These are phyloP conservation scores for Nannoperca obscura DNA, from an alignment of 2,797 vertebrate species.

Conservation along the genomic window DNA sequence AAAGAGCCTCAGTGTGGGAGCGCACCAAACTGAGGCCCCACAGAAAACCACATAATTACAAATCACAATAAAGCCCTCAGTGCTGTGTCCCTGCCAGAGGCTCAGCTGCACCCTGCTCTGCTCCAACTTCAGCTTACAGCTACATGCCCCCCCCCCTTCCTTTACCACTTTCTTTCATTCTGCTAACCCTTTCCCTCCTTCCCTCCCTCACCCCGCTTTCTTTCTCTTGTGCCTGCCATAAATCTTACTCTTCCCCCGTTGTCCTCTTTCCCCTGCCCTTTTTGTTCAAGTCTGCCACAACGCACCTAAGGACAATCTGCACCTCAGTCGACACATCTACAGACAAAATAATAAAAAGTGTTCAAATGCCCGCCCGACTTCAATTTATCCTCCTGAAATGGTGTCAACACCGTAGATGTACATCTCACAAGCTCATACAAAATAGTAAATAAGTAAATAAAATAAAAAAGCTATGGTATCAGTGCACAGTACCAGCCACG, in stretches of 20 bases:
- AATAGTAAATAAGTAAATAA: neutral
- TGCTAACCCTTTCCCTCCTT: slow-evolving; percentile 38
- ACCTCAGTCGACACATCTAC: neutral
- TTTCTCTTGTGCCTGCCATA: slow-evolving; percentile 32
- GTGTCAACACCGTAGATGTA: neutral
- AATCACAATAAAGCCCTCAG: slow-evolving; percentile 87
- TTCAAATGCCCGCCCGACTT: neutral
- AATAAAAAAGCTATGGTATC: neutral
- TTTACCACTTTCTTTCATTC: slow-evolving; percentile 47
- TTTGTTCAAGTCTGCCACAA: neutral
- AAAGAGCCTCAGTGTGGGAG: slow-evolving; percentile 83
- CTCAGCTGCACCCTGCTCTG: slow-evolving; percentile 81
- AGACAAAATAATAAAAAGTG: neutral
- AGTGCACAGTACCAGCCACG: neutral
- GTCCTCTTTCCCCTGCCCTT: neutral
- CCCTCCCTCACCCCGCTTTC: slow-evolving; percentile 12
- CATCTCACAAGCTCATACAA: neutral
- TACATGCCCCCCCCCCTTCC: slow-evolving; percentile 20
- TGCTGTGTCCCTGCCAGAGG: slow-evolving; percentile 72
- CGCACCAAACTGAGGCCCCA: slow-evolving; percentile 81
- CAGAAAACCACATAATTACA: slow-evolving; percentile 87
- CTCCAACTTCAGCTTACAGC: slow-evolving; percentile 65
- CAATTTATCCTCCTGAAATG: neutral
- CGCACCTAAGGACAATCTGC: neutral
- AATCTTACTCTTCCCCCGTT: slow-evolving; percentile 7